A percentile compares a stretch with the other conserved stretches of the same genome.
Conservation (phyloP, 92 coral and sea anemone genomes). For the Epizoanthus illoricatus region DNA sequence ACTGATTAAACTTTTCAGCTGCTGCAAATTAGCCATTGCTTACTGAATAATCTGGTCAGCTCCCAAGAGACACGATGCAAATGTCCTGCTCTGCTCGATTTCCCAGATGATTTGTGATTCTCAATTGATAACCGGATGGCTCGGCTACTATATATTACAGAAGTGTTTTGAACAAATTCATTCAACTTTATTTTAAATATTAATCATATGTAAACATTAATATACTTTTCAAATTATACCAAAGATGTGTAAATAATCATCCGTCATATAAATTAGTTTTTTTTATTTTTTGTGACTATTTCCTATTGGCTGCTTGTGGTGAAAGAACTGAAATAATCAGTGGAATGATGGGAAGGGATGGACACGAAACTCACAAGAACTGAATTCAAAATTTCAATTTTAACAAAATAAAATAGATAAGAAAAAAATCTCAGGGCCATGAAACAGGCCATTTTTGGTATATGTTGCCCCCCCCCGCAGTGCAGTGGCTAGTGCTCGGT, state of each 20-base stretch:
- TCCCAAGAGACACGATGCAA: too few species aligned
- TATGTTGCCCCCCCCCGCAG: too few species aligned
- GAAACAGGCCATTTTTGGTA: too few species aligned
- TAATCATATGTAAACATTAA: slow-evolving; percentile 1
- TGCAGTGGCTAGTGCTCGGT: too few species aligned
- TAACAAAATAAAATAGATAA: too few species aligned
- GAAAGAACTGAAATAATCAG: not conserved
- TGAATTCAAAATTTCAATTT: too few species aligned
- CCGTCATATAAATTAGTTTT: not conserved
- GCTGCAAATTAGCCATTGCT: slow-evolving; percentile 5
- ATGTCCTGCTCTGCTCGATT: not conserved
- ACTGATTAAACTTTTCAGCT: not conserved
- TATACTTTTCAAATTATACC: not conserved
- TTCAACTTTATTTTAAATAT: not conserved
- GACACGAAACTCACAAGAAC: too few species aligned
- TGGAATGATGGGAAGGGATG: too few species aligned
- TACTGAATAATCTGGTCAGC: too few species aligned
- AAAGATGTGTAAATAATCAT: not conserved
- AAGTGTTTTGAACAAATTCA: too few species aligned
- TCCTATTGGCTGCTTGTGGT: not conserved
- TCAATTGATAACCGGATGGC: not conserved
- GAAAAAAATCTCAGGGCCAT: too few species aligned
- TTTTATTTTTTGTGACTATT: not conserved
- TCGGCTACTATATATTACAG: too few species aligned
- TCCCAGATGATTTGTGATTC: not conserved